Conservation (phyloP, 2,797 vertebrate species). For the Sitta carolinensis region DNA sequence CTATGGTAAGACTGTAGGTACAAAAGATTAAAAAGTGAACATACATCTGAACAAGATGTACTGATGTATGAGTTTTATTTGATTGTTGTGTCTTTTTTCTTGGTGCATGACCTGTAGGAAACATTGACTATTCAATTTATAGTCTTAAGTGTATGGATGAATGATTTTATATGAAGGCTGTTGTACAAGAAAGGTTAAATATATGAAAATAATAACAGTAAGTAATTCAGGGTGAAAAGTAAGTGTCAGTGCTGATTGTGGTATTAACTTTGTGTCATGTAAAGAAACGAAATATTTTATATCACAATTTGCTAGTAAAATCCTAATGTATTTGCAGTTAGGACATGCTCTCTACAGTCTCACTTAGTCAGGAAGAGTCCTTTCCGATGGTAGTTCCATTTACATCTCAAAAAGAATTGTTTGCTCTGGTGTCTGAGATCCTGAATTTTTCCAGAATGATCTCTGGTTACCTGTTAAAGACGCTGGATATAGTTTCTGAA, state of each 20-base stretch:
- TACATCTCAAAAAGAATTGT: background rate
- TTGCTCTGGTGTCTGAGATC: background rate
- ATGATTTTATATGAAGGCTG: background rate
- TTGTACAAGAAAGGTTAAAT: background rate
- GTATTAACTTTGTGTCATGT: background rate
- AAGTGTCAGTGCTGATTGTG: background rate
- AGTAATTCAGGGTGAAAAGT: background rate
- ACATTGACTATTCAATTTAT: background rate
- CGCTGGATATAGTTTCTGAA: background rate
- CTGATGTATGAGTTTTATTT: background rate
- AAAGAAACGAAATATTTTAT: background rate
- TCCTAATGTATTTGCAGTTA: background rate
- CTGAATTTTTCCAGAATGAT: background rate
- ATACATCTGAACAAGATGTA: background rate
- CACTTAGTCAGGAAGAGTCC: background rate
- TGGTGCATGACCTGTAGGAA: background rate
- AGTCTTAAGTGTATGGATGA: background rate
- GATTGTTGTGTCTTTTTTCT: background rate
- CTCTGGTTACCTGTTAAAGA: background rate
- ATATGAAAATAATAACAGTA: background rate
- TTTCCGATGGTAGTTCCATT: background rate
- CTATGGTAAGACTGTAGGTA: background rate
- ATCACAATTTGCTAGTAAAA: background rate
- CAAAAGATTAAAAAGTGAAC: background rate
- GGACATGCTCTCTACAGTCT: background rate